A percentile compares a stretch with the other conserved stretches of the same genome.
phyloP scores from a whole-genome alignment of 2,113 vertebrate species.

The Colinus virginianus region DNA sequence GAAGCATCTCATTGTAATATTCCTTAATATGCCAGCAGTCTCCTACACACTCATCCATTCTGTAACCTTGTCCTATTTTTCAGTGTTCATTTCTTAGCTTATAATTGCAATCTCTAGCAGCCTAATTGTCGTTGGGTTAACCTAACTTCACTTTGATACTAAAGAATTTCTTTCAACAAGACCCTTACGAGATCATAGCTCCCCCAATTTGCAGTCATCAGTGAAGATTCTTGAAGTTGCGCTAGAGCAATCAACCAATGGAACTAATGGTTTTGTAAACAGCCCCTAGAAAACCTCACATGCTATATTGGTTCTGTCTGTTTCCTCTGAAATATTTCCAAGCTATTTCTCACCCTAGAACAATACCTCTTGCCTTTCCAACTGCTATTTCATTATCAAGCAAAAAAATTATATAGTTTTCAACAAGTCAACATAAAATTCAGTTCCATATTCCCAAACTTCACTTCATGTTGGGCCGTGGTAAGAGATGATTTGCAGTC shows the following conservation, averaged over 20 bases:
- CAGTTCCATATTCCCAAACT: neutral
- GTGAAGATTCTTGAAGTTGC: neutral
- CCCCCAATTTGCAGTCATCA: neutral
- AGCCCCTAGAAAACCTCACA: rapidly evolving
- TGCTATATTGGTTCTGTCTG: neutral
- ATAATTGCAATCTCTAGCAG: neutral
- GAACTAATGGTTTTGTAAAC: neutral
- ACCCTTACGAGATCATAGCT: rapidly evolving
- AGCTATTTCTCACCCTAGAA: neutral
- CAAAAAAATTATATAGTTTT: neutral
- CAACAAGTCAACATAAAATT: neutral
- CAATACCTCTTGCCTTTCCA: neutral
- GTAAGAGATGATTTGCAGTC: neutral
- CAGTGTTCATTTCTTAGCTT: neutral
- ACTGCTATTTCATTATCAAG: neutral
- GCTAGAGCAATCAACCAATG: neutral
- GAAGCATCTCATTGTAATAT: neutral
- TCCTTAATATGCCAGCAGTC: slow-evolving; percentile 1
- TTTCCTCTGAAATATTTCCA: neutral
- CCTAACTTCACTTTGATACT: neutral
- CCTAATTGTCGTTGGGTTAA: neutral
- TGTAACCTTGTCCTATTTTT: slow-evolving; percentile 24
- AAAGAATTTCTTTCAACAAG: neutral
- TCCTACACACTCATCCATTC: slow-evolving; percentile 1
- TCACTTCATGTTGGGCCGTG: neutral